A percentile compares a stretch with the other conserved stretches of the same genome.
These are phyloP conservation scores for Peromyscus polionotus DNA, from an alignment of 2,113 vertebrate species.

Conservation along the genomic window DNA sequence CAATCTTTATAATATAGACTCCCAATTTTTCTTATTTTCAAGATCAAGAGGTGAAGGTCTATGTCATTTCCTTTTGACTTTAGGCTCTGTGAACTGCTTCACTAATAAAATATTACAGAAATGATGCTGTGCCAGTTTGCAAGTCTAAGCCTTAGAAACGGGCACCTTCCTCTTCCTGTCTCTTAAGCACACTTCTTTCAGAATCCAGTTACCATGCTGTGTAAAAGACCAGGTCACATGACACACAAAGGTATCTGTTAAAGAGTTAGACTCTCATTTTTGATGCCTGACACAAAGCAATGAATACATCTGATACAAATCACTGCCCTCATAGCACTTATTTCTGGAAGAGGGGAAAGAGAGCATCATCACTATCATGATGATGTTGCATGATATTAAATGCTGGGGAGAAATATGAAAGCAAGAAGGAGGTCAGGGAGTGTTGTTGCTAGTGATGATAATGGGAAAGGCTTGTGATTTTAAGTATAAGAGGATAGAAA, in stretches of 20 bases:
- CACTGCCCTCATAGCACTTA: not conserved
- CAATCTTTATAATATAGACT: constrained; percentile 21
- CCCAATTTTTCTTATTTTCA: constrained; percentile 28
- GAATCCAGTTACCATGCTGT: constrained; percentile 25
- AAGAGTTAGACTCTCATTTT: constrained; percentile 12
- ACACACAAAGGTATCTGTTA: not conserved
- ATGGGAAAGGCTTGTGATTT: not conserved
- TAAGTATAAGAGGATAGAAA: not conserved
- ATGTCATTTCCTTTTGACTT: not conserved
- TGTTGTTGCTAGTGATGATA: not conserved
- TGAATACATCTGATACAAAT: not conserved
- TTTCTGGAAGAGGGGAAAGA: not conserved
- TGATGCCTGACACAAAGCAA: not conserved
- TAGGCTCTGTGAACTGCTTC: not conserved
- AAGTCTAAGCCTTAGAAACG: constrained; percentile 4
- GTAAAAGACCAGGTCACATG: not conserved
- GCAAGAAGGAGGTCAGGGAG: not conserved
- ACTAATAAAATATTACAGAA: not conserved
- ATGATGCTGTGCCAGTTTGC: not conserved
- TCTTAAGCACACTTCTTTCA: constrained; percentile 5
- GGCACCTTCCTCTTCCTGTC: constrained; percentile 27
- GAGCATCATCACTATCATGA: not conserved
- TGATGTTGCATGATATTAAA: not conserved
- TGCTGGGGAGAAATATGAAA: constrained; percentile 47
- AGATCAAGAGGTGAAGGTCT: not conserved